Evolutionary conservation across 2,113 vertebrate genomes (phyloP).

Genomic region (Tringa solitaria): DNA sequence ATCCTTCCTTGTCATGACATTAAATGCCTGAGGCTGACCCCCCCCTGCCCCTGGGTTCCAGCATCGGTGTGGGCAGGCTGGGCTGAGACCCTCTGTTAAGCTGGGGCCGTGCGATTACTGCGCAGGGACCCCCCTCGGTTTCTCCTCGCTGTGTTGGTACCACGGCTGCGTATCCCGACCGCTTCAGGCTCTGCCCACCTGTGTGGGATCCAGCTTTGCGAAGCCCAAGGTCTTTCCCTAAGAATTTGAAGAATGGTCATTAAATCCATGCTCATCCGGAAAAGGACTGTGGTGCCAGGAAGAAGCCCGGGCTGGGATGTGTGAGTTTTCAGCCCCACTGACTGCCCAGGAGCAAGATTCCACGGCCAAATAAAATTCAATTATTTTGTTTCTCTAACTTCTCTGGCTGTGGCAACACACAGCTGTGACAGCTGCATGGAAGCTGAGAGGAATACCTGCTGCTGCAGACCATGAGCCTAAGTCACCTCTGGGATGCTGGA

Average conservation of each 20-base stretch:
- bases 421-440: neutral
- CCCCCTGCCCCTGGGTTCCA: neutral
- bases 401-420: neutral
- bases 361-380: neutral
- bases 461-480: neutral
- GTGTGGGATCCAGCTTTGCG: neutral
- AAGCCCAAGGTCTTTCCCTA: neutral
- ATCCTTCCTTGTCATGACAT: neutral
- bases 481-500: neutral
- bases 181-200: neutral
- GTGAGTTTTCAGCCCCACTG: neutral
- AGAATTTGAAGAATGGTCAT: neutral
- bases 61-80: neutral
- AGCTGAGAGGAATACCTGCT: neutral
- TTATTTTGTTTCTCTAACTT: neutral
- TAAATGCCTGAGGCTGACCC: neutral
- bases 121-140: rapidly evolving
- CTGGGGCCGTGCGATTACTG: rapidly evolving
- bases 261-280: neutral
- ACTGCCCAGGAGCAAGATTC: neutral
- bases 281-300: neutral
- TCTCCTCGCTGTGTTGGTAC: neutral
- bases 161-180: rapidly evolving
- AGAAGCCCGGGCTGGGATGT: neutral
- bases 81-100: neutral